These are phyloP conservation scores for Antechinus stuartii DNA, from an alignment of 2,113 vertebrate genomes.

Conservation along the genomic window DNA sequence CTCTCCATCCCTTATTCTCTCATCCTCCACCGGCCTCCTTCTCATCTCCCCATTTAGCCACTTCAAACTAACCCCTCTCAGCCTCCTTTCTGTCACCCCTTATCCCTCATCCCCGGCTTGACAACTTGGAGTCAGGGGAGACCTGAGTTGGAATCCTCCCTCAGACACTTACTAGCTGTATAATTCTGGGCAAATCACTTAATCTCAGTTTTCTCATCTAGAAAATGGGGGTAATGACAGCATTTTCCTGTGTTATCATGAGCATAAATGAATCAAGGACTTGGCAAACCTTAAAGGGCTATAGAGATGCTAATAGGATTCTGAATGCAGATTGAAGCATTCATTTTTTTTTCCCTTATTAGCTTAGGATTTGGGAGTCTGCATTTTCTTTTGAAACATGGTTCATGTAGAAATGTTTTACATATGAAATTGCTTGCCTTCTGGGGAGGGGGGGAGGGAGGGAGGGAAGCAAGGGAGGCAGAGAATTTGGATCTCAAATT, in stretches of 20 bases:
- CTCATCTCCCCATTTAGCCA: neutral
- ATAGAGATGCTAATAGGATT: neutral
- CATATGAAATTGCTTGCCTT: too few species aligned
- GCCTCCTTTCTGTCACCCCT: neutral
- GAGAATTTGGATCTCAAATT: neutral
- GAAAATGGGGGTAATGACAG: neutral
- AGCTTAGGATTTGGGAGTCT: too few species aligned
- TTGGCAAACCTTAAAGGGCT: neutral
- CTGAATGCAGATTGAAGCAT: too few species aligned
- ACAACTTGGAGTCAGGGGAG: neutral
- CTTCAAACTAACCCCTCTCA: neutral
- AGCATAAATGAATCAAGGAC: neutral
- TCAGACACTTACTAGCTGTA: neutral
- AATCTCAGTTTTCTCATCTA: neutral
- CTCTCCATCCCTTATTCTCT: too few species aligned
- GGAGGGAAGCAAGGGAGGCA: neutral
- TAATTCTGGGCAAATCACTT: neutral
- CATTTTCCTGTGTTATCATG: neutral
- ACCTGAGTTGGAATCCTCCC: neutral
- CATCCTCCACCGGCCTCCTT: neutral
- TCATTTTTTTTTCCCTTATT: too few species aligned
- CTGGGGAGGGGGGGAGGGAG: too few species aligned
- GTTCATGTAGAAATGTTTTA: too few species aligned
- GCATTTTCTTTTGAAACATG: too few species aligned
- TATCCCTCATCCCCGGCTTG: neutral